Evolutionary conservation across 2,888 invertebrate genomes (phyloP).

Genomic region (Slavum lentiscoides): DNA sequence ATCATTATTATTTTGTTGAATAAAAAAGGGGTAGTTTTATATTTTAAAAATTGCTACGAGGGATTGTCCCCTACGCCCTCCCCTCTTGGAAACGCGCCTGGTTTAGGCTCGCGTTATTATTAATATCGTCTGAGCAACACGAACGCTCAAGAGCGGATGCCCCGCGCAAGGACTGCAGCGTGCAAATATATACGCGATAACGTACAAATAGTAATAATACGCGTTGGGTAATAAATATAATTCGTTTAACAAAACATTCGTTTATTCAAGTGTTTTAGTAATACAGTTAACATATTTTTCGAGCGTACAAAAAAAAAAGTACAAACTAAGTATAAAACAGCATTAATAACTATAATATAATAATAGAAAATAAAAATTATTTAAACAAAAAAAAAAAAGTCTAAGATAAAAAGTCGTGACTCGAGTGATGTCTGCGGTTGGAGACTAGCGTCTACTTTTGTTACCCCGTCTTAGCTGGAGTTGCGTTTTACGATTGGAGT

Average conservation of each 20-base stretch:
- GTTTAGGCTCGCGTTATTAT: slow-evolving; percentile 13
- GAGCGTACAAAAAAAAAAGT: slow-evolving; percentile 39
- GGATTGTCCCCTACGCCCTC: too few species aligned
- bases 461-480: slow-evolving; percentile 6
- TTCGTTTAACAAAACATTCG: slow-evolving; percentile 31
- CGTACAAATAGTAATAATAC: background rate
- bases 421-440: background rate
- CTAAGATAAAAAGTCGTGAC: slow-evolving; percentile 9
- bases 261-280: slow-evolving; percentile 18
- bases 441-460: background rate
- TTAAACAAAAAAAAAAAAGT: background rate
- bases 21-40: background rate
- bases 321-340: slow-evolving; percentile 31
- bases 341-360: slow-evolving; percentile 1
- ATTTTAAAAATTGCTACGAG: background rate
- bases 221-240: too few species aligned
- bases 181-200: too few species aligned
- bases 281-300: slow-evolving; percentile 15
- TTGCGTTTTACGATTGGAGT: slow-evolving; percentile 42
- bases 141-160: slow-evolving; percentile 1
- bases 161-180: background rate
- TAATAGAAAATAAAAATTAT: too few species aligned
- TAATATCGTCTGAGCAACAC: slow-evolving; percentile 3
- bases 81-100: too few species aligned
- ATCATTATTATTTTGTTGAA: too few species aligned